Evolutionary conservation across 2,797 vertebrate genomes (phyloP), one percentile per base, ranked within the genome.

Genomic region (Neomorphus geoffroyi): DNA sequence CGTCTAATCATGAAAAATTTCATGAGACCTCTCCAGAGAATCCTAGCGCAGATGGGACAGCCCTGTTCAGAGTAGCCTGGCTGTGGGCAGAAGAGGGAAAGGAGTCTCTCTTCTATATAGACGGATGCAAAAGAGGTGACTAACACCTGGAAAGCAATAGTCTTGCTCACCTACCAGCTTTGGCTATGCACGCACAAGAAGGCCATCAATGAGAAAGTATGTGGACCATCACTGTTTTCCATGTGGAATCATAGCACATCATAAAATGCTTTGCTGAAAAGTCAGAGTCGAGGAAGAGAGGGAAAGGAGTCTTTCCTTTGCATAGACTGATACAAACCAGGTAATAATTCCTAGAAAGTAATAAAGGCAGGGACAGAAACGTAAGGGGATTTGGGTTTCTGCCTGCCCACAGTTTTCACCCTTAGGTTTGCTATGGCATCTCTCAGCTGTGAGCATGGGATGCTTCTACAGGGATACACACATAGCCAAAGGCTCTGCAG

Each of bases 401-500:
- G 2, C 28, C 24, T 39, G 65, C 30, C 41, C 37, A 13, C 9
- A 4, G 43, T 57, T 62, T 28, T 32, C 62, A 80, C 13, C 27
- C 32, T 39, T 11, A 22, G 46, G 19, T 37, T 48, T 66, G 58
- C 51, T 30, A 9, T 0, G 4, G 43, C 57, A 13, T 19, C 70
- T 51, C 62, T 27, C 50, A 10, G 69, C 56, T 35, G 39, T 6
- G 1, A 66, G 41, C 45, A 33, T 10, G 15, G 39, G 46, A 14
- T 8, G 46, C 51, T 41, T 8, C 33, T 32, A 2, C 5, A 30
- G 80, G 43, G 50, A 35, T 10, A 4, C 26, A 3, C 0, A 5
- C 11, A 7, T 23, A 13, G 23, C 32, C 18, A 1, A 28, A 3
- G 24, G n/a, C 19, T 0, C 2, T 0, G 4, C 0, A 0, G 26